phyloP scores from a whole-genome alignment of 2,888 invertebrate genomes.

The Andrena bicolor region DNA sequence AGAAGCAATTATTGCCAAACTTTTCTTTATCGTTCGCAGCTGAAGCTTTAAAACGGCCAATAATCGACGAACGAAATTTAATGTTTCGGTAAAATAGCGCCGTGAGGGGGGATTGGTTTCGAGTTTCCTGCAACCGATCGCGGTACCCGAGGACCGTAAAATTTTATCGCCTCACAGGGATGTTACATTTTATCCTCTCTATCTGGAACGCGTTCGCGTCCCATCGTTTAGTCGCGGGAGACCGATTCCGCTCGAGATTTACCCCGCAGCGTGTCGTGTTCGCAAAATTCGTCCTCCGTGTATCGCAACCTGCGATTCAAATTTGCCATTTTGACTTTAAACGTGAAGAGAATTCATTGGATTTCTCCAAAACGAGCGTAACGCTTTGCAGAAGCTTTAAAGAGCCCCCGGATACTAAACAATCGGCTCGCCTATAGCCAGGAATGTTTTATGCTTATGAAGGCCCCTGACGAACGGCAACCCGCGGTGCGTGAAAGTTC shows the following conservation, averaged over 20 bases:
- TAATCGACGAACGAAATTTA: not conserved
- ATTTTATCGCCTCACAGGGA: slow-evolving; percentile 24
- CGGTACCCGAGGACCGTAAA: slow-evolving; percentile 12
- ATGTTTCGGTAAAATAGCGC: not conserved
- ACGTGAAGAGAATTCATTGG: too few relatives aligned
- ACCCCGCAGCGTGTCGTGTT: not conserved
- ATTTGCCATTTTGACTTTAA: not conserved
- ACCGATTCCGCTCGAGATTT: not conserved
- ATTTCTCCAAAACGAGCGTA: too few relatives aligned
- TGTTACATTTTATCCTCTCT: not conserved
- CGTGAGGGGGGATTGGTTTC: not conserved
- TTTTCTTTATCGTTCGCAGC: too few relatives aligned
- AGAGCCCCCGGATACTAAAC: too few relatives aligned
- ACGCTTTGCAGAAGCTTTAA: too few relatives aligned
- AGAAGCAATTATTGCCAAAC: too few relatives aligned
- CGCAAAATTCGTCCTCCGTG: not conserved
- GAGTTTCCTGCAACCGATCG: not conserved
- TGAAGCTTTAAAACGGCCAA: too few relatives aligned
- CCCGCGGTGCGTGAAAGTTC: slow-evolving; percentile 31
- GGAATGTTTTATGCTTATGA: not conserved
- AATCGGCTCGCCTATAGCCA: too few relatives aligned
- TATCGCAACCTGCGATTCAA: too few relatives aligned
- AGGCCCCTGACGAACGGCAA: slow-evolving; percentile 4
- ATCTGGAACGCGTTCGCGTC: not conserved
- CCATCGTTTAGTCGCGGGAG: not conserved